Evolutionary conservation across 2,797 vertebrate genomes (phyloP).

Genomic region (Tragopan temminckii): DNA sequence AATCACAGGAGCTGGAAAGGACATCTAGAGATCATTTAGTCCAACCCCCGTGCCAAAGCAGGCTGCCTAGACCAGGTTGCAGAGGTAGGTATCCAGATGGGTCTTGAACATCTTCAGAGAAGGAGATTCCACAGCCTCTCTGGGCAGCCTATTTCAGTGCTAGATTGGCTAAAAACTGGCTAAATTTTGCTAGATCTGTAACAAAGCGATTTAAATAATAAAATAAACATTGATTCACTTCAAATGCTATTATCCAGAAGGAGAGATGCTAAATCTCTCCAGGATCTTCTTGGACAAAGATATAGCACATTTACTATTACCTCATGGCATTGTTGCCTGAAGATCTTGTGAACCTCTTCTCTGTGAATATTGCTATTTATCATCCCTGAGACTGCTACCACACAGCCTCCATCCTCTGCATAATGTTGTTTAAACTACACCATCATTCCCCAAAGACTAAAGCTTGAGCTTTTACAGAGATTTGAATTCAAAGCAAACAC

Average conservation of each 20-base stretch:
- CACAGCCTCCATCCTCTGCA: neutral
- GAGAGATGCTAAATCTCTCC: neutral
- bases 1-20: too few relatives aligned
- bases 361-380: neutral
- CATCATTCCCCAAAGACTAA: constrained; percentile 15
- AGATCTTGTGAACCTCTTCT: neutral
- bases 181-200: neutral
- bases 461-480: constrained; percentile 18
- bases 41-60: too few relatives aligned
- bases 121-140: too few relatives aligned
- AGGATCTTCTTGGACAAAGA: neutral
- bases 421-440: constrained; percentile 30
- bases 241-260: neutral
- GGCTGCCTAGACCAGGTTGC: too few relatives aligned
- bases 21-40: too few relatives aligned
- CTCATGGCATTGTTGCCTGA: neutral
- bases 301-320: neutral
- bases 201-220: neutral
- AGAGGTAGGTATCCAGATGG: too few relatives aligned
- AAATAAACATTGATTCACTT: neutral
- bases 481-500: constrained; percentile 61
- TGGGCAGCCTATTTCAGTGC: too few relatives aligned
- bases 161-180: too few relatives aligned
- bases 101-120: too few relatives aligned
- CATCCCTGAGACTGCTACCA: neutral